Percentiles rank a stretch among this genome's conserved stretches.
Conservation (phyloP, 2,797 vertebrate genomes). For the Cuniculus paca region DNA sequence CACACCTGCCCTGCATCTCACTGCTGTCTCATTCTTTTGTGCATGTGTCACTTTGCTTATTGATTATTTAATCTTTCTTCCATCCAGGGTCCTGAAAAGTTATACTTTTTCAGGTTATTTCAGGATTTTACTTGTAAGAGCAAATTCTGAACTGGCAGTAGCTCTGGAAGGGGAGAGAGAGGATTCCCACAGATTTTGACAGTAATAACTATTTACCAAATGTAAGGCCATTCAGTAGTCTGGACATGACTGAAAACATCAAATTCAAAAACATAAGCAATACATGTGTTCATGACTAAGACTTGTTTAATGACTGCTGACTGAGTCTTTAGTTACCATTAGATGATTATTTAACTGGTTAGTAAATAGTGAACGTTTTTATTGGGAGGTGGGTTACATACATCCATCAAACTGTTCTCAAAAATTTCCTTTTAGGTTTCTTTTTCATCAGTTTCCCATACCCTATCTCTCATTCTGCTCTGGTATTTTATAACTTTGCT, state of each 20-base stretch:
- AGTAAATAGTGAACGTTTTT: background rate
- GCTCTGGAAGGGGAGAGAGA: conserved; percentile 8
- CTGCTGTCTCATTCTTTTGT: conserved; percentile 48
- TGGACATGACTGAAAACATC: background rate
- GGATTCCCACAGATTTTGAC: background rate
- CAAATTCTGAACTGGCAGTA: conserved; percentile 47
- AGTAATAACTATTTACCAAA: conserved; percentile 35
- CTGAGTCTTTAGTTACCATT: background rate
- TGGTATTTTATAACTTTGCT: conserved; percentile 40
- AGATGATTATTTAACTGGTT: background rate
- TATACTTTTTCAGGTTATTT: conserved; percentile 60
- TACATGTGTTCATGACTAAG: background rate
- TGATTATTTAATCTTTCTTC: conserved; percentile 75
- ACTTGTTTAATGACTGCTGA: background rate
- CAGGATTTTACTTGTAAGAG: conserved; percentile 54
- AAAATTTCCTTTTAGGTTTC: background rate
- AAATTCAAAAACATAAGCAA: background rate
- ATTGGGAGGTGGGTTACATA: background rate
- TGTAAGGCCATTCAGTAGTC: background rate
- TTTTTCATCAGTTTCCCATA: background rate
- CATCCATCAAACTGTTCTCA: background rate
- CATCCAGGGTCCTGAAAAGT: background rate
- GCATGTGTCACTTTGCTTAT: conserved; percentile 65
- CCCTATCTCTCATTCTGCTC: background rate
- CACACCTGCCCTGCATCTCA: conserved; percentile 28